These are phyloP conservation scores for Lamellibrachia satsuma DNA, from an alignment of 2,888 invertebrate species.

Conservation along the genomic window DNA sequence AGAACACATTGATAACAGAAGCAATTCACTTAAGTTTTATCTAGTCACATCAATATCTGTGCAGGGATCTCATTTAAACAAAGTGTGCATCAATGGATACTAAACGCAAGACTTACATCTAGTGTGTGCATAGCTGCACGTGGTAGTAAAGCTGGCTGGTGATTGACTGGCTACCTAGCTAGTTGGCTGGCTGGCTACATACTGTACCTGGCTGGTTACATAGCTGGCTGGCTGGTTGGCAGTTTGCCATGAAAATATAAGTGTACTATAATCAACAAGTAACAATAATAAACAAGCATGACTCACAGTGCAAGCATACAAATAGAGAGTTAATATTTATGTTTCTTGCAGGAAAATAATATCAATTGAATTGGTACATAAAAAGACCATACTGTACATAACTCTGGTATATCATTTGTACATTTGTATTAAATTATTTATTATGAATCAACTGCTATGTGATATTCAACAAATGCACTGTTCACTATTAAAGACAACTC, in stretches of 20 bases:
- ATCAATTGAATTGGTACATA: not conserved
- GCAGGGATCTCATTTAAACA: not conserved
- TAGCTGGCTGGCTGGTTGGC: not conserved
- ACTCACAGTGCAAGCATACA: not conserved
- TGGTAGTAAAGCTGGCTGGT: not conserved
- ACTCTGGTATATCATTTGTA: not conserved
- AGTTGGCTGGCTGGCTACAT: not conserved
- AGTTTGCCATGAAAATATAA: not conserved
- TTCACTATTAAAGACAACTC: not conserved
- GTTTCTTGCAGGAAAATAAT: not conserved
- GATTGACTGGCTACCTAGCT: too few relatives aligned
- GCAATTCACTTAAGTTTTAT: not conserved
- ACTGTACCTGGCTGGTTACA: not conserved
- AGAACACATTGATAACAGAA: not conserved
- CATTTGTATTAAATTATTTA: not conserved
- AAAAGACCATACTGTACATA: not conserved
- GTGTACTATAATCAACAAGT: not conserved
- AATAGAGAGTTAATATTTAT: not conserved
- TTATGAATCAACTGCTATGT: not conserved
- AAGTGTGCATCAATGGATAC: not conserved
- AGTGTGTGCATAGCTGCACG: not conserved
- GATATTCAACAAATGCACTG: not conserved
- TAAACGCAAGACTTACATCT: not conserved
- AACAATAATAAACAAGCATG: not conserved
- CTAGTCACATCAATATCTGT: not conserved